Evolutionary conservation across 2,797 vertebrate genomes (phyloP).

Genomic region (Champsocephalus esox): DNA sequence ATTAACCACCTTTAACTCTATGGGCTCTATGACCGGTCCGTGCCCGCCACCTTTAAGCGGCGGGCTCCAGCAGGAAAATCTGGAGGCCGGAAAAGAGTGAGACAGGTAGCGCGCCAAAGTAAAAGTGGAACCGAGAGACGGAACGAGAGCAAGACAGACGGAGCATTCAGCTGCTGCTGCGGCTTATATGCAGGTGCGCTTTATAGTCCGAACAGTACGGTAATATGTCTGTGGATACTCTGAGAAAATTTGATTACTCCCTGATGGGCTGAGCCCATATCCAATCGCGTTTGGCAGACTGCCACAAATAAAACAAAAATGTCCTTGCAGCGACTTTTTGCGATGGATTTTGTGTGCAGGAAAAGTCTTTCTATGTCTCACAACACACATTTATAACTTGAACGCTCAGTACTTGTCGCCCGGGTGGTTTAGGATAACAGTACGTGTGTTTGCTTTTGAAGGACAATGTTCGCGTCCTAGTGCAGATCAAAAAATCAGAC

Average conservation of each 20-base stretch:
- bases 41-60: no score
- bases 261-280: background rate
- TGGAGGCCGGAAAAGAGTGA: no score
- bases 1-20: no score
- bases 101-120: no score
- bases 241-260: rapidly evolving
- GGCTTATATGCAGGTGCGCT: no score
- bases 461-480: constrained; percentile 7
- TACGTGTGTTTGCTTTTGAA: background rate
- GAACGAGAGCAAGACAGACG: no score
- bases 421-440: background rate
- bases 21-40: no score
- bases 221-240: background rate
- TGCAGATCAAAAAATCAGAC: constrained; percentile 4
- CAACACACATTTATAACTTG: background rate
- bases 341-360: constrained; percentile 8
- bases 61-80: no score
- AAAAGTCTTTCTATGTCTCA: background rate
- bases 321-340: background rate
- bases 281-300: background rate
- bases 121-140: no score
- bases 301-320: background rate
- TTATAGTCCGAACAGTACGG: no score
- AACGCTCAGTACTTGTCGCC: background rate
- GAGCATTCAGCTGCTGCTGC: no score